Conservation (phyloP, 2,797 vertebrate genomes). For the Amblyraja radiata region DNA sequence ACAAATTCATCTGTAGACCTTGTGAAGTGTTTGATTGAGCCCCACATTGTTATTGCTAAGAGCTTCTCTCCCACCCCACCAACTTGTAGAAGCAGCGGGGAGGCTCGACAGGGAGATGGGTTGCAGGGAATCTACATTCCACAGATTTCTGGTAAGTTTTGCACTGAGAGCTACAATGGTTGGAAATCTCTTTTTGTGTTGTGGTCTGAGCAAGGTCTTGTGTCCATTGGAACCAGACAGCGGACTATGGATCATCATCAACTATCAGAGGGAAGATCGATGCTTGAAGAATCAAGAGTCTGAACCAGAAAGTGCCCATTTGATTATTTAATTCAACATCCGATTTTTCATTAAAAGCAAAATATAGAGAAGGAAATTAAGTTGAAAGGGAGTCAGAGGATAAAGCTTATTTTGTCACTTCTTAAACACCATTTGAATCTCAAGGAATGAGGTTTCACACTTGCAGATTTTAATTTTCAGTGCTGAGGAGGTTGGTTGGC, state of each 20-base stretch:
- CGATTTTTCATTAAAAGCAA: background rate
- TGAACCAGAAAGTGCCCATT: background rate
- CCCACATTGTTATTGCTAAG: background rate
- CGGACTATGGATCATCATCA: background rate
- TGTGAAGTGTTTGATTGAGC: background rate
- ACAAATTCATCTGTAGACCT: background rate
- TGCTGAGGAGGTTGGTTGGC: background rate
- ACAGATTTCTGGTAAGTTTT: no score
- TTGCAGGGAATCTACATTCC: background rate
- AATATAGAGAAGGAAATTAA: background rate
- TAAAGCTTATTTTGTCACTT: background rate
- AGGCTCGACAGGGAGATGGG: background rate
- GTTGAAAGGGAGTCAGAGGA: background rate
- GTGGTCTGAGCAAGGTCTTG: background rate
- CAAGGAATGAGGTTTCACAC: background rate
- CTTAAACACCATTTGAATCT: background rate
- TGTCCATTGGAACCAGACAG: background rate
- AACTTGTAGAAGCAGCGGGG: background rate
- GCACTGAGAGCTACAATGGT: background rate
- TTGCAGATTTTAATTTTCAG: background rate
- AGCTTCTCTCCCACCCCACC: no score
- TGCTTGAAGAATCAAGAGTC: background rate
- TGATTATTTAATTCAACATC: background rate
- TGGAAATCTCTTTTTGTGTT: background rate
- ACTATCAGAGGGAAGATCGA: background rate